phyloP scores from a whole-genome alignment of 2,113 vertebrate genomes.

The Ochotona princeps region DNA sequence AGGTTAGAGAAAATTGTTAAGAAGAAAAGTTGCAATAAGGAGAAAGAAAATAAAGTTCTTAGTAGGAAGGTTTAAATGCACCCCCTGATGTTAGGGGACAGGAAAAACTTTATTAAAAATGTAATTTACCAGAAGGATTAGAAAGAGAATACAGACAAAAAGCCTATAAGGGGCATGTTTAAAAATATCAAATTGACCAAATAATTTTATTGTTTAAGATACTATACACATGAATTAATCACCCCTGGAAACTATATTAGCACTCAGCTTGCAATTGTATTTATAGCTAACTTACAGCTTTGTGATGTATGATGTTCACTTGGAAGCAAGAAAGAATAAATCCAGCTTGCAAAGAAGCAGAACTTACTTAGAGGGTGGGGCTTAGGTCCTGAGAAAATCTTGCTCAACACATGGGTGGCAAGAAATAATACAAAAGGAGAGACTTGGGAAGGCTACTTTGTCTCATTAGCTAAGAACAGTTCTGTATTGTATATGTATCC shows the following conservation, averaged over 20 bases:
- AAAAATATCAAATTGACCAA: slow-evolving; percentile 48
- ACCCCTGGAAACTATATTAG: slow-evolving; percentile 35
- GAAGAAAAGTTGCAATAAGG: slow-evolving; percentile 30
- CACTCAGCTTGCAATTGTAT: slow-evolving; percentile 40
- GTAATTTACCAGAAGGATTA: background rate
- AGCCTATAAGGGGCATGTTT: background rate
- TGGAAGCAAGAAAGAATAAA: slow-evolving; percentile 68
- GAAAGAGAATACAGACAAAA: slow-evolving; percentile 43
- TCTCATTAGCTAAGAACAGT: slow-evolving; percentile 81
- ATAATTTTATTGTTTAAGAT: slow-evolving; percentile 58
- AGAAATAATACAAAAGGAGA: slow-evolving; percentile 77
- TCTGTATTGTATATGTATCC: slow-evolving; percentile 71
- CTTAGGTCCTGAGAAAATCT: slow-evolving; percentile 74
- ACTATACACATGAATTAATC: slow-evolving; percentile 32
- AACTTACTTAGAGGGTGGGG: slow-evolving; percentile 61
- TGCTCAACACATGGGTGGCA: slow-evolving; percentile 76
- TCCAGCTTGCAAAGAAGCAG: slow-evolving; percentile 72
- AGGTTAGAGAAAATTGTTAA: slow-evolving; percentile 39
- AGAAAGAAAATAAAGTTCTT: slow-evolving; percentile 45
- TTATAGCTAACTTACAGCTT: slow-evolving; percentile 52
- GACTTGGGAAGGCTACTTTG: slow-evolving; percentile 67
- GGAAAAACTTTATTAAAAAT: background rate
- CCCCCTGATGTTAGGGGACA: background rate
- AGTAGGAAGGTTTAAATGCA: slow-evolving; percentile 47
- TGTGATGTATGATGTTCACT: slow-evolving; percentile 63